These are phyloP conservation scores for Acanthurus lineatus DNA, from an alignment of 2,797 vertebrate genomes.

Conservation along the genomic window DNA sequence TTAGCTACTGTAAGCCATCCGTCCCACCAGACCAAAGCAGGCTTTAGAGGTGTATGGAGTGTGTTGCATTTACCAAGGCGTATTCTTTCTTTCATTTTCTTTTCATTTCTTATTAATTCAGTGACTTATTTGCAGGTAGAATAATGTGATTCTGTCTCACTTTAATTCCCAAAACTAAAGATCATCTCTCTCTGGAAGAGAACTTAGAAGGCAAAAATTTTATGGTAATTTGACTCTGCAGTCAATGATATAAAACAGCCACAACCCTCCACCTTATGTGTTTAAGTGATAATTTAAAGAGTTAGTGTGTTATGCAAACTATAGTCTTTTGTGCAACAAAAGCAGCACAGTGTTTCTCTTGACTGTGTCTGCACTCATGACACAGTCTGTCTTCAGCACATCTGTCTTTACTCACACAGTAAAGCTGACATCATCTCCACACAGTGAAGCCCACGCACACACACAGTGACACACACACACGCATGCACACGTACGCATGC, in stretches of 20 bases:
- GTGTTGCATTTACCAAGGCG: not conserved
- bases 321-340: slow-evolving; percentile 38
- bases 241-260: slow-evolving; percentile 8
- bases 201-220: slow-evolving; percentile 17
- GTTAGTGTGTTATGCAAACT: slow-evolving; percentile 12
- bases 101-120: not conserved
- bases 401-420: slow-evolving; percentile 79
- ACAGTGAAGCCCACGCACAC: slow-evolving; percentile 36
- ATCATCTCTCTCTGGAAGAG: slow-evolving; percentile 16
- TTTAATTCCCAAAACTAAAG: slow-evolving; percentile 13
- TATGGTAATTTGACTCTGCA: not conserved
- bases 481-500: slow-evolving; percentile 34
- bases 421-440: slow-evolving; percentile 76
- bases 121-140: not conserved
- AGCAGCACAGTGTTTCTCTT: slow-evolving; percentile 34
- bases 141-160: not conserved
- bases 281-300: slow-evolving; percentile 10
- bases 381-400: slow-evolving; percentile 69
- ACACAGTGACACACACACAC: slow-evolving; percentile 25
- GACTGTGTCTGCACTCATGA: slow-evolving; percentile 54
- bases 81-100: not conserved
- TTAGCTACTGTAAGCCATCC: too few relatives aligned
- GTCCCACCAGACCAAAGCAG: too few relatives aligned
- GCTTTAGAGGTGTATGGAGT: not conserved
- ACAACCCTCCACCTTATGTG: slow-evolving; percentile 10